phyloP scores from a whole-genome alignment of 2,888 invertebrate species.

The Rhaphigaster nebulosa region DNA sequence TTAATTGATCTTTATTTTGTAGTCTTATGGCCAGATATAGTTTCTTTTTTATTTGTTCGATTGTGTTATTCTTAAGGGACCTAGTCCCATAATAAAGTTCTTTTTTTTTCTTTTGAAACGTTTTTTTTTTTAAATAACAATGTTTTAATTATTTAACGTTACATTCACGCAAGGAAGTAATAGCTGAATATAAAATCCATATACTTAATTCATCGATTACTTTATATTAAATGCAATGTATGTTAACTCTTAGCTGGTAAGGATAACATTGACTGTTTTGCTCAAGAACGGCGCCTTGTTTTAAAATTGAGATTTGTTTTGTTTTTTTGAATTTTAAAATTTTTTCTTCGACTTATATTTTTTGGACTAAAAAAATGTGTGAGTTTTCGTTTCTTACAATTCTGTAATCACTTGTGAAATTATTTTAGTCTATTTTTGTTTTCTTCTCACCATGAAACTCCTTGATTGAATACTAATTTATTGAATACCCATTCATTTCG shows the following conservation, averaged over 20 bases:
- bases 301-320: not conserved
- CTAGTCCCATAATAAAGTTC: too few species aligned
- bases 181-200: not conserved
- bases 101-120: too few species aligned
- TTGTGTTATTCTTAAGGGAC: too few species aligned
- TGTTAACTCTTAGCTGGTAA: not conserved
- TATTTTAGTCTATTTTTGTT: not conserved
- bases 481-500: not conserved
- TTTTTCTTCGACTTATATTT: not conserved
- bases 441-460: not conserved
- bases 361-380: not conserved
- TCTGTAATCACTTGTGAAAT: not conserved
- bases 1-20: too few species aligned
- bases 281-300: slow-evolving; percentile 1
- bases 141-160: not conserved
- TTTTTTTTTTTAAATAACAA: too few species aligned
- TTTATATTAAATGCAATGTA: not conserved
- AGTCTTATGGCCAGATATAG: too few species aligned
- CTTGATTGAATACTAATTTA: not conserved
- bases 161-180: not conserved
- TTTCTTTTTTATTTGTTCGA: too few species aligned
- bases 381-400: not conserved
- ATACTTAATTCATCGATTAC: not conserved
- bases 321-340: not conserved
- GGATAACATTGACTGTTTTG: not conserved